Evolutionary conservation across 2,888 invertebrate species (phyloP), one percentile per base, ranked within the genome.

Genomic region (Melanargia galathea): DNA sequence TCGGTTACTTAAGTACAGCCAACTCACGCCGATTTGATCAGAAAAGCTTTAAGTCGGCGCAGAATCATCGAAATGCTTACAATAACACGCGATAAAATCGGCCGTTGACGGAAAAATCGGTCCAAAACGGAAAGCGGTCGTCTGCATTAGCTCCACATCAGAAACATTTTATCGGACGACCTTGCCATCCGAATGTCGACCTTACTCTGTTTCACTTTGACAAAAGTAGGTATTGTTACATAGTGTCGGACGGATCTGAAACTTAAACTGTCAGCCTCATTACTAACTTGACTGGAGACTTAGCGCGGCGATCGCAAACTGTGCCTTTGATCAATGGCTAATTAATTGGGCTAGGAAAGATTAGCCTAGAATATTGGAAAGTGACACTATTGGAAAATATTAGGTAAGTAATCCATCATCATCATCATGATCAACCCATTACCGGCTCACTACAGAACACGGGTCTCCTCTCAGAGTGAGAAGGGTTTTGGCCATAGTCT

Each of bases 261-360:
- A 86, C 83, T 87, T 84, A 81, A 86, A 83, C 83, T 86, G 87
- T 84, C 83, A 83, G 79, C 68, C 78, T 83, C 78, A 83, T 85
- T 81, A 80, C 79, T 72, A 80, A 83, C 78, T 84, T 82, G 81
- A 81, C 80, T 81, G 73, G 81, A 71, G 82, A 82, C 82, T 87
- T 84, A 82, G 76, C 78, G 71, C 73, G 73, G 76, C 76, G 79
- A 82, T 85, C 76, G 74, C 75, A 78, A 84, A 82, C 82, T 79
- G 77, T 75, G 77, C 77, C 86, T 88, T 88, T 87, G 87, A 89
- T 90, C 83, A 84, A 82, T 80, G 82, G 52, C 84, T 87, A 86
- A 87, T 87, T 87, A 86, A 88, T 86, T 83, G 82, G 80, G 81
- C 79, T 75, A 81, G 78, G 80, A 81, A 83, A 82, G 80, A 83